Evolutionary conservation across 2,113 vertebrate species (phyloP), one percentile per base, ranked within the genome.

Genomic region (Phyllostomus discolor): DNA sequence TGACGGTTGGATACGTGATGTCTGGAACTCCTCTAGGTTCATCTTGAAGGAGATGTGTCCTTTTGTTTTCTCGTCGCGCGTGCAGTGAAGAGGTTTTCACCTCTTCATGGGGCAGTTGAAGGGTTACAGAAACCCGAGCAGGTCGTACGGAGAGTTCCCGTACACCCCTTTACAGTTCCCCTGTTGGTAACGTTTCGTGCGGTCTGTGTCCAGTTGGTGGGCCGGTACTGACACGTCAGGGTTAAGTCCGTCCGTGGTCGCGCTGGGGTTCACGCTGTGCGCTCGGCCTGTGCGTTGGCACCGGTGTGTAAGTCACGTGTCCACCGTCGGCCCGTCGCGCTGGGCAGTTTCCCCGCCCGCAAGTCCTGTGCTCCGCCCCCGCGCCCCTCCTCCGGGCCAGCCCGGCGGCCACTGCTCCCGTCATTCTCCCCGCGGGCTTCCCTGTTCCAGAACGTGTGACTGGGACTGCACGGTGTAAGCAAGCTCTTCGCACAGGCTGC

Each of bases 381-480:
- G 1, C 38, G 0, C 5, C 22, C 48, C 38, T 33, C 7, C 72
- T 22, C 46, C 2, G 62, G 48, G 31, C 0, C 33, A 22, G 43
- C 43, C 38, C 28, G 72, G 82, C 54, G 38, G 82, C 72, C 31
- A 1, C 19, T 2, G 19, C 2, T 33, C 82, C n/a, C 15, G 9
- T 4, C 14, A 15, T 17, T 38, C 33, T 48, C 33, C 16, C 52
- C 2, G 2, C 31, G 20, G 54, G 54, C 20, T 31, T 38, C 48
- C 64, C 75, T 50, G 62, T 41, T 4, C 64, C 66, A 62, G 64
- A 79, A 20, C 2, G 26, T 28, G 2, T 31, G 20, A 38, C 11
- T 24, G 75, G 50, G 31, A 24, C 50, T 41, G 0, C 19, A 1
- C 4, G 4, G 12, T 9, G 6, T 8, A 11, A 38, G n/a, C 0